phyloP scores from a whole-genome alignment of 1,140 invertebrate species.

The Teleopsis dalmanni region DNA sequence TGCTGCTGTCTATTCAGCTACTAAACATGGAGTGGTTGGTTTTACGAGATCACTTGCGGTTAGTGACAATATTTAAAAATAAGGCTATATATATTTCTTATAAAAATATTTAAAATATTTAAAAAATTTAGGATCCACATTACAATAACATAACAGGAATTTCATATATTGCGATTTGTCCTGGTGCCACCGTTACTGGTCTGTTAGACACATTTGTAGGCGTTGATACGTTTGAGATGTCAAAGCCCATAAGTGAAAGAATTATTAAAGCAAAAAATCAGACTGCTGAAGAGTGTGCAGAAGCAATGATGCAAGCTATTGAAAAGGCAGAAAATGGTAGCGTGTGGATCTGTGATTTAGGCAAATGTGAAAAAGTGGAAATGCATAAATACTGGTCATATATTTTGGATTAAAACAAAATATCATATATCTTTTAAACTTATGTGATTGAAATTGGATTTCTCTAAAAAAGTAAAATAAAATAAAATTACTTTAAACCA shows the following conservation, averaged over 20 bases:
- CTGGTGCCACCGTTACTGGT: constrained; percentile 10
- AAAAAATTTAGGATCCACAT: constrained; percentile 7
- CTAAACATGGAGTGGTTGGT: constrained; percentile 15
- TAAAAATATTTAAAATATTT: not conserved
- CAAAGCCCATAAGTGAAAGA: constrained; percentile 5
- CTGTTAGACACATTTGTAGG: constrained; percentile 2
- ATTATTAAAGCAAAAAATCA: constrained; percentile 4
- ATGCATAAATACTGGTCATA: constrained; percentile 9
- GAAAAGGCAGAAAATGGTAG: constrained; percentile 8
- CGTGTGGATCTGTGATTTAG: constrained; percentile 9
- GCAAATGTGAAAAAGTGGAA: constrained; percentile 8
- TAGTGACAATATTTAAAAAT: constrained; percentile 2
- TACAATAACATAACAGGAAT: constrained; percentile 12
- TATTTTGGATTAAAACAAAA: no score
- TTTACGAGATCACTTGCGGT: constrained; percentile 12
- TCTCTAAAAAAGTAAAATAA: no score
- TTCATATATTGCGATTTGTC: constrained; percentile 11
- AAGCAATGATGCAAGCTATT: constrained; percentile 7
- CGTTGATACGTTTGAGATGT: constrained; percentile 12
- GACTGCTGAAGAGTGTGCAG: constrained; percentile 7
- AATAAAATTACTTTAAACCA: no score
- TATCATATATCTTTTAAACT: no score
- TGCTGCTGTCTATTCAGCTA: constrained; percentile 11
- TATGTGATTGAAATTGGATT: no score
- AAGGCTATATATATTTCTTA: not conserved